These are phyloP conservation scores for Furcifer pardalis DNA, from an alignment of 2,797 vertebrate species.

Conservation along the genomic window DNA sequence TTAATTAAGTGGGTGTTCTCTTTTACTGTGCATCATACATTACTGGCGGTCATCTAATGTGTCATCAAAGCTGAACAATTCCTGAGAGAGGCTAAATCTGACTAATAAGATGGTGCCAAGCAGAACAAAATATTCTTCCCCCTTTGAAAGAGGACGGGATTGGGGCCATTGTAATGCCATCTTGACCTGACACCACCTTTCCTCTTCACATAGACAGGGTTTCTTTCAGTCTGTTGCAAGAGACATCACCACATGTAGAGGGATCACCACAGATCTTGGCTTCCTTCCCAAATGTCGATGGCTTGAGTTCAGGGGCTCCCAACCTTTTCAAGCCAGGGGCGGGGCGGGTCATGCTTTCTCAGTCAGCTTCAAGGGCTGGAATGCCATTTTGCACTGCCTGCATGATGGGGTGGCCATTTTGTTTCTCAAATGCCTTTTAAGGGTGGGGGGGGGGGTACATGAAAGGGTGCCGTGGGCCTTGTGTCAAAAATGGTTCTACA, in stretches of 20 bases:
- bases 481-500: no score
- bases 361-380: no score
- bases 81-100: slow-evolving; percentile 3
- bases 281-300: not conserved
- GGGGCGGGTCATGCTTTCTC: no score
- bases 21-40: not conserved
- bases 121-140: not conserved
- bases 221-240: not conserved
- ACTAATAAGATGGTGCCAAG: not conserved
- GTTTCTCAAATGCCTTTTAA: no score
- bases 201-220: not conserved
- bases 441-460: no score
- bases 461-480: no score
- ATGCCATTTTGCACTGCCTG: no score
- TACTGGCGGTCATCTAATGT: slow-evolving; percentile 4
- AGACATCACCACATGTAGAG: not conserved
- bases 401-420: no score
- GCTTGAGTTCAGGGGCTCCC: no score
- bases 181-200: not conserved
- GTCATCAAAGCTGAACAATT: not conserved
- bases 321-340: no score
- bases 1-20: slow-evolving; percentile 66
- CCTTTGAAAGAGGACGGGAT: not conserved
- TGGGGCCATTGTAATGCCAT: not conserved
- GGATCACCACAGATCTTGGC: not conserved